These are phyloP conservation scores for Phoenicopterus ruber DNA, from an alignment of 2,113 vertebrate species.

Conservation along the genomic window DNA sequence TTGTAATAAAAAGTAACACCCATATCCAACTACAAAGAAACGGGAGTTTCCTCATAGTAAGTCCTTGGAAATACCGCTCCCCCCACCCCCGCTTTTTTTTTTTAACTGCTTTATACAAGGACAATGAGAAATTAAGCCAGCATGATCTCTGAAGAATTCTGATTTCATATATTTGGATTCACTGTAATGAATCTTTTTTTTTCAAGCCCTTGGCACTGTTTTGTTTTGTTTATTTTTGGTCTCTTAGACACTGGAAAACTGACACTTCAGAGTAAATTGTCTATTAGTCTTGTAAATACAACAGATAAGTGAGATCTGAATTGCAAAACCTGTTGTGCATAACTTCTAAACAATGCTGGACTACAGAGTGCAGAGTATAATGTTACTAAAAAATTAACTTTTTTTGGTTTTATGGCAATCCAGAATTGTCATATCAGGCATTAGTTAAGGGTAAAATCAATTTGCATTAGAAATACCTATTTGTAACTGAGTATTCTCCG, in stretches of 20 bases:
- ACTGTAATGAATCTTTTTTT: constrained; percentile 67
- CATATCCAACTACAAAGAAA: background rate
- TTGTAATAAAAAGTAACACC: background rate
- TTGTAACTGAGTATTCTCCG: background rate
- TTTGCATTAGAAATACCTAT: background rate
- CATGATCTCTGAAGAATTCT: background rate
- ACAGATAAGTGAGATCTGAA: background rate
- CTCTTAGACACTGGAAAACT: background rate
- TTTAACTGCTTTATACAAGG: background rate
- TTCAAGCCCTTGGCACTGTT: constrained; percentile 54
- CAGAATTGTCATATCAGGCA: background rate
- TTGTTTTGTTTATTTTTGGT: constrained; percentile 26
- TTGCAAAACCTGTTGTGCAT: background rate
- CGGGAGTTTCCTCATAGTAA: background rate
- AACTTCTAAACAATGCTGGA: background rate
- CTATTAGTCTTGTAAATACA: background rate
- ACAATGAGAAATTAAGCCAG: background rate
- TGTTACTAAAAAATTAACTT: background rate
- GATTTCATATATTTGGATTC: background rate
- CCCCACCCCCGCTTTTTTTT: too few species aligned
- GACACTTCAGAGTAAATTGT: background rate
- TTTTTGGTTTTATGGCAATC: background rate
- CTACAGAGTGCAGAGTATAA: background rate
- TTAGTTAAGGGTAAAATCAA: background rate
- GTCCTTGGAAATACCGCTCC: background rate